Percentiles rank a stretch among this genome's conserved stretches.
Conservation (phyloP, 2,888 invertebrate genomes). For the Temnothorax unifasciatus region DNA sequence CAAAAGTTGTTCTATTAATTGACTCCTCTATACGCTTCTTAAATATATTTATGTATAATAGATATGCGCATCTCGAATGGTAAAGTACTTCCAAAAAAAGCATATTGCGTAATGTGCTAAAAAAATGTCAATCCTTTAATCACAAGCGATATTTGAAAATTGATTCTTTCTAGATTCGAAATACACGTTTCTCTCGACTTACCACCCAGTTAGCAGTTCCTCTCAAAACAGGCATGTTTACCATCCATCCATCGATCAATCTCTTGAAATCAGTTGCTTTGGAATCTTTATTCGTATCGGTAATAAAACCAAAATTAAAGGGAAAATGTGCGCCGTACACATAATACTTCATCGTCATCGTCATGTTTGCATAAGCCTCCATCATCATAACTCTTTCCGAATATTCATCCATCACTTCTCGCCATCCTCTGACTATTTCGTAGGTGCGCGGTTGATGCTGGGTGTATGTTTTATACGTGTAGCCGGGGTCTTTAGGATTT, state of each 20-base stretch:
- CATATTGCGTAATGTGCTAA: background rate
- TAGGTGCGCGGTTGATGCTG: conserved; percentile 88
- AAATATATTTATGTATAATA: too few species aligned
- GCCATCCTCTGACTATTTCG: conserved; percentile 88
- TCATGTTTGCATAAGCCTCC: conserved; percentile 90
- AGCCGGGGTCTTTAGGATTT: conserved; percentile 86
- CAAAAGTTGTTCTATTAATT: too few species aligned
- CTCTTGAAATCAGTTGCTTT: conserved; percentile 89
- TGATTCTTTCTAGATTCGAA: background rate
- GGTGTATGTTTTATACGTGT: conserved; percentile 89
- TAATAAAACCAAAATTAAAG: conserved; percentile 92
- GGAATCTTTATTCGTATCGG: conserved; percentile 88
- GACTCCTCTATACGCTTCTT: too few species aligned
- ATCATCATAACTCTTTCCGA: conserved; percentile 90
- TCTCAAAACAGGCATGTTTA: conserved; percentile 78
- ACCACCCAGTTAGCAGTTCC: conserved; percentile 93
- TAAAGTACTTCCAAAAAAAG: too few species aligned
- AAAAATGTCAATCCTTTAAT: background rate
- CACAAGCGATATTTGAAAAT: background rate
- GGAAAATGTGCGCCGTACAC: conserved; percentile 91
- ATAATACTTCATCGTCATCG: conserved; percentile 90
- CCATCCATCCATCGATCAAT: conserved; percentile 89
- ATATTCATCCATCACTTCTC: conserved; percentile 87
- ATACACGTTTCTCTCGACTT: conserved; percentile 81
- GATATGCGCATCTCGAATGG: background rate